phyloP scores from a whole-genome alignment of 2,888 invertebrate species.

The Sinohyriopsis cumingii region DNA sequence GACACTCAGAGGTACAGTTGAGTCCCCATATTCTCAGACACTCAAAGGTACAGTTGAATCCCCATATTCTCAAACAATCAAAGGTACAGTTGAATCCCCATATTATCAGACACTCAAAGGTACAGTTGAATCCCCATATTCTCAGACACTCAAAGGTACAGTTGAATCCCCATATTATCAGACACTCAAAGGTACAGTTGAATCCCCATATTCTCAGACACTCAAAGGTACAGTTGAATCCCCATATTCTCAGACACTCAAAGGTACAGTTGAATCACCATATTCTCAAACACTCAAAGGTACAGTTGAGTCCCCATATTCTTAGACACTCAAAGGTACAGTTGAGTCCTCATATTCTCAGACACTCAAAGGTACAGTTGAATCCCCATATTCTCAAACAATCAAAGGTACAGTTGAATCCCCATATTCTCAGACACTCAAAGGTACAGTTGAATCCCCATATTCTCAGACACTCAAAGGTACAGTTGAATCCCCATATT shows the following conservation, averaged over 20 bases:
- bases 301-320: conserved; percentile 9
- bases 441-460: conserved; percentile 33
- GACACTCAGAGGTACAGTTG: too few species aligned
- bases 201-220: conserved; percentile 1
- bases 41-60: too few species aligned
- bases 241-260: too few species aligned
- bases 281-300: conserved; percentile 46
- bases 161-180: neutral
- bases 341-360: neutral
- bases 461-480: conserved; percentile 35
- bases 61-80: conserved; percentile 9
- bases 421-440: conserved; percentile 13
- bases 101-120: conserved; percentile 35
- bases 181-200: conserved; percentile 41
- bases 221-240: conserved; percentile 39
- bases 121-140: conserved; percentile 9
- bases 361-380: conserved; percentile 41
- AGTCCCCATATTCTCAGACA: too few species aligned
- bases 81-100: conserved; percentile 33
- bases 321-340: conserved; percentile 41
- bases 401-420: conserved; percentile 39
- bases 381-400: conserved; percentile 13
- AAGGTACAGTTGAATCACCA: too few species aligned
- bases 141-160: conserved; percentile 41
- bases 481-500: conserved; percentile 9